Base-by-base conservation (phyloP, 2,888 invertebrate species). In the Apodemia zela region DNA sequence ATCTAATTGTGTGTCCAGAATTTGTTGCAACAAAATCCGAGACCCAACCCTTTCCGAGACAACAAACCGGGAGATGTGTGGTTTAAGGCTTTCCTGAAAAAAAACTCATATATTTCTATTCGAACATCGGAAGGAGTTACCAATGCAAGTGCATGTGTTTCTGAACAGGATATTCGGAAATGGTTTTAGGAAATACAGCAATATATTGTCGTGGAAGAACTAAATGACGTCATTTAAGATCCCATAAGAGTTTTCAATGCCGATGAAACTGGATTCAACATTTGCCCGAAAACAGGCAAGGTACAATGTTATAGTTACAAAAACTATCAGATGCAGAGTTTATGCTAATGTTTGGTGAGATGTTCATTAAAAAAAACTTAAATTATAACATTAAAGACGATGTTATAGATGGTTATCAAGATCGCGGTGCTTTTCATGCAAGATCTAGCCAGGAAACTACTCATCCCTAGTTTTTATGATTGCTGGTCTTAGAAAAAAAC, bases 21-120 rank as follows among this genome's bases (percentile, higher is more conserved):
- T 33, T 59, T 57, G 18, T 49, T 61, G 25, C 51, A 33, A 45
- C 38, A 65, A 10, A 59, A 21, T 61, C 33, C 47, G 11, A 59
- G 59, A 33, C n/a, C 33, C 13, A 58, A 58, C n/a, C 33, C 59
- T 59, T 59, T 59, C 29, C 29, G 33, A 59, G 33, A 59, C n/a
- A 33, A 59, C 59, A 33, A 29, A 15, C 35, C 59, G 17, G 59
- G 59, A n/a, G 59, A 35, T 29, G n/a, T 15, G 15, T 59, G n/a
- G 59, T 59, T 59, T 29, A 35, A 35, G n/a, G 11, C 33, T 1
- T 59, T 59, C 33, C 33, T 35, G 15, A 59, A 59, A 33, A 25
- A 35, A 33, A 33, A 59, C 17, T 17, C 59, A 15, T 5, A 59
- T 8, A 6, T 59, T 29, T 13, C 29, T 33, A 17, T 59, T 33